A percentile compares a stretch with the other conserved stretches of the same genome.
phyloP scores from a whole-genome alignment of 2,888 invertebrate genomes.

The Machimus rusticus region DNA sequence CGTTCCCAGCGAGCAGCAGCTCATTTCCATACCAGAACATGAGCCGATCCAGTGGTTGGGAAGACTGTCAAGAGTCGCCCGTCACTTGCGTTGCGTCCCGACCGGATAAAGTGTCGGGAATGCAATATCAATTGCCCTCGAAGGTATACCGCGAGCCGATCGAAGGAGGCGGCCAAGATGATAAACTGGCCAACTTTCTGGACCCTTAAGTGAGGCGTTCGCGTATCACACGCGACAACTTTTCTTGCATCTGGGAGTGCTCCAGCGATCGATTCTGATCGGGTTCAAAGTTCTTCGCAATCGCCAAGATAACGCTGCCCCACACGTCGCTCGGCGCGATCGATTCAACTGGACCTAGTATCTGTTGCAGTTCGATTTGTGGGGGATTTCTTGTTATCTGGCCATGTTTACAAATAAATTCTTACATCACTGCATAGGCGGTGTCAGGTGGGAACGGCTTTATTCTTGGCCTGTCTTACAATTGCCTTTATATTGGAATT shows the following conservation, averaged over 20 bases:
- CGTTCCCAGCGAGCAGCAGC: not conserved
- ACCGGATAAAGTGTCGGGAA: not conserved
- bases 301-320: not conserved
- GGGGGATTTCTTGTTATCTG: not conserved
- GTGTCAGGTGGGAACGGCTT: not conserved
- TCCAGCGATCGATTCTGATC: not conserved
- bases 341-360: not conserved
- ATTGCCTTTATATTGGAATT: not conserved
- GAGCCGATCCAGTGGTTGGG: not conserved
- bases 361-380: not conserved
- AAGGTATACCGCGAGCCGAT: not conserved
- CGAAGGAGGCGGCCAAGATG: not conserved
- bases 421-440: not conserved
- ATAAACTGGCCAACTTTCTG: not conserved
- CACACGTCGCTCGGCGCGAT: not conserved
- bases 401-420: not conserved
- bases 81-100: not conserved
- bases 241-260: conserved; percentile 5
- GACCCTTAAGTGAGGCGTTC: not conserved
- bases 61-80: conserved; percentile 15
- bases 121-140: conserved; percentile 16
- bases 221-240: conserved; percentile 4
- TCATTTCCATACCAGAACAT: conserved; percentile 1
- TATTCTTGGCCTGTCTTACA: not conserved
- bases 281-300: conserved; percentile 18